Evolutionary conservation across 2,888 invertebrate genomes (phyloP).

Genomic region (Oxystoma pomonae): DNA sequence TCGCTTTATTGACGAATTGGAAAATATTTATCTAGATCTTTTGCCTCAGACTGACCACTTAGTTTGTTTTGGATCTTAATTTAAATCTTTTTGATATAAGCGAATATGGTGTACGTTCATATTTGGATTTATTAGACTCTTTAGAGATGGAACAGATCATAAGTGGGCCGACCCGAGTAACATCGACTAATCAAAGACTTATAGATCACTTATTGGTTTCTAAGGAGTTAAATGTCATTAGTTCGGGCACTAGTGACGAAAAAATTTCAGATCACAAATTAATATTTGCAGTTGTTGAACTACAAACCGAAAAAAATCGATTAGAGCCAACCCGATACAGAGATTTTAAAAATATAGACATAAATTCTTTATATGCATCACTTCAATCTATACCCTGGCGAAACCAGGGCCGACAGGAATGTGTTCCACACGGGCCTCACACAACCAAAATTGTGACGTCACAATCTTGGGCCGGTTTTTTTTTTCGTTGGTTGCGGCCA

Average conservation of each 20-base stretch:
- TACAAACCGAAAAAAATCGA: neutral
- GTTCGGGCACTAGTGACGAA: neutral
- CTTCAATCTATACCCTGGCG: slow-evolving; percentile 5
- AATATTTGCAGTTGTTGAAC: neutral
- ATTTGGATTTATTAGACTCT: neutral
- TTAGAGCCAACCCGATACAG: neutral
- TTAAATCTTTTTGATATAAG: slow-evolving; percentile 1
- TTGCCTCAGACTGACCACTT: slow-evolving; percentile 1
- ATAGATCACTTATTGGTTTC: slow-evolving; percentile 2
- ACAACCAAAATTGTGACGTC: too few relatives aligned
- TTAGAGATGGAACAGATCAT: slow-evolving; percentile 4
- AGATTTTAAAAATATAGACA: slow-evolving; percentile 5
- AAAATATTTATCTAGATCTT: slow-evolving; percentile 1
- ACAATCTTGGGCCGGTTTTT: too few relatives aligned
- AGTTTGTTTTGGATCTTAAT: slow-evolving; percentile 1
- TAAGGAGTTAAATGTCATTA: neutral
- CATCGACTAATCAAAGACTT: neutral
- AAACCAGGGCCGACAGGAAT: too few relatives aligned
- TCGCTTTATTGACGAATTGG: neutral
- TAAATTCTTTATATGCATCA: neutral
- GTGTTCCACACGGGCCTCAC: too few relatives aligned
- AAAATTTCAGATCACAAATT: slow-evolving; percentile 1
- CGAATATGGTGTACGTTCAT: neutral
- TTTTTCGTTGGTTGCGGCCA: too few relatives aligned
- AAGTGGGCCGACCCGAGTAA: neutral